Percentiles rank a stretch among this genome's conserved stretches.
These are phyloP conservation scores for Caenorhabditis imperialis DNA, from an alignment of 2,888 invertebrate genomes.

Conservation along the genomic window DNA sequence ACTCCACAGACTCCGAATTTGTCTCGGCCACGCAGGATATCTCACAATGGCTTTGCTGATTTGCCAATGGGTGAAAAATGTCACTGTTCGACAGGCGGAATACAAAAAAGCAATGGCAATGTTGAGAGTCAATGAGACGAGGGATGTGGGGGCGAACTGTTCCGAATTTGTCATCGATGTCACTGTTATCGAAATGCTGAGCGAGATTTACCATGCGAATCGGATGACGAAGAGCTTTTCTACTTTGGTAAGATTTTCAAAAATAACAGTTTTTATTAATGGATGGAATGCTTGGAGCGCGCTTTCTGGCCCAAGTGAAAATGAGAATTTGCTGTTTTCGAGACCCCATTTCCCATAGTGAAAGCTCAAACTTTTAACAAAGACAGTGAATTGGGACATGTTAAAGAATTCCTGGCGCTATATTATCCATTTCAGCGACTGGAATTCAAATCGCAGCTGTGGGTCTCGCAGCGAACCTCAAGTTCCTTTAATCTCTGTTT, in stretches of 20 bases:
- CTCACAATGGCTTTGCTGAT: conserved; percentile 35
- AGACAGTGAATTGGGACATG: too few species aligned
- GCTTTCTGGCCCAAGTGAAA: too few species aligned
- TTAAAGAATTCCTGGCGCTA: too few species aligned
- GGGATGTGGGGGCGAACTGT: conserved; percentile 50
- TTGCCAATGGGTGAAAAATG: conserved; percentile 46
- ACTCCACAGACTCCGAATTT: conserved; percentile 28
- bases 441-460: too few species aligned
- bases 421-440: too few species aligned
- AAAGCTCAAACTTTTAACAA: too few species aligned
- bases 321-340: too few species aligned
- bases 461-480: too few species aligned
- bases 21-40: conserved; percentile 37
- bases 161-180: conserved; percentile 30
- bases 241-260: conserved; percentile 49
- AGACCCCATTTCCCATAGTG: too few species aligned
- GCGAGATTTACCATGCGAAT: conserved; percentile 17
- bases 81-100: background rate
- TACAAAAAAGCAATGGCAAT: conserved; percentile 31
- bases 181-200: conserved; percentile 33
- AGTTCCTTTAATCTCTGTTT: too few species aligned
- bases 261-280: too few species aligned
- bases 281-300: too few species aligned
- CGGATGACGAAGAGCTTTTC: conserved; percentile 37
- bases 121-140: conserved; percentile 34